These are phyloP conservation scores for Capreolus pygargus DNA, from an alignment of 2,113 vertebrate genomes.

Conservation along the genomic window DNA sequence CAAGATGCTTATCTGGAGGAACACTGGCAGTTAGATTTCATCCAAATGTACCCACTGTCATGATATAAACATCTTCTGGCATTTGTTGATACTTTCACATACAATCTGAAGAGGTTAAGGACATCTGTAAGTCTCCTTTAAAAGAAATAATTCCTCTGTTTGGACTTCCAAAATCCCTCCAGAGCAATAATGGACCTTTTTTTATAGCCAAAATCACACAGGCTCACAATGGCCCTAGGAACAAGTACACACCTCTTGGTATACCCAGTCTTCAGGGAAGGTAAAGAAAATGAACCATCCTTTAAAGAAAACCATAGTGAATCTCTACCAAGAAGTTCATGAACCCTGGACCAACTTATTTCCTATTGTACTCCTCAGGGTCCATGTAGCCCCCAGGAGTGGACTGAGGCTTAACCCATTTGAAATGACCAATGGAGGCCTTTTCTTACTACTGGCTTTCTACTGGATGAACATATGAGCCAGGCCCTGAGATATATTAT, in stretches of 20 bases:
- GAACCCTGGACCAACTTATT: not conserved
- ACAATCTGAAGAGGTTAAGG: not conserved
- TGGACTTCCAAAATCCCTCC: not conserved
- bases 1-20: not conserved
- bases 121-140: not conserved
- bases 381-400: not conserved
- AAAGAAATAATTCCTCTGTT: not conserved
- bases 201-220: not conserved
- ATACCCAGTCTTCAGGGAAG: not conserved
- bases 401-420: not conserved
- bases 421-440: not conserved
- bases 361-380: not conserved
- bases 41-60: not conserved
- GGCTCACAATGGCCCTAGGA: not conserved
- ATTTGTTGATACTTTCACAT: not conserved
- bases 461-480: not conserved
- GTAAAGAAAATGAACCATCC: not conserved
- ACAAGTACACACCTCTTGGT: not conserved
- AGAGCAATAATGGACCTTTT: not conserved
- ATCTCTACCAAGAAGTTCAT: not conserved
- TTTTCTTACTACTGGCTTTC: not conserved
- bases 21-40: not conserved
- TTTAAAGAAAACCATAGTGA: not conserved
- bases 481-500: not conserved
- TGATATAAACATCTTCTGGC: not conserved